These are phyloP conservation scores for Cosmopolites sordidus DNA, from an alignment of 2,888 invertebrate genomes.

Conservation along the genomic window DNA sequence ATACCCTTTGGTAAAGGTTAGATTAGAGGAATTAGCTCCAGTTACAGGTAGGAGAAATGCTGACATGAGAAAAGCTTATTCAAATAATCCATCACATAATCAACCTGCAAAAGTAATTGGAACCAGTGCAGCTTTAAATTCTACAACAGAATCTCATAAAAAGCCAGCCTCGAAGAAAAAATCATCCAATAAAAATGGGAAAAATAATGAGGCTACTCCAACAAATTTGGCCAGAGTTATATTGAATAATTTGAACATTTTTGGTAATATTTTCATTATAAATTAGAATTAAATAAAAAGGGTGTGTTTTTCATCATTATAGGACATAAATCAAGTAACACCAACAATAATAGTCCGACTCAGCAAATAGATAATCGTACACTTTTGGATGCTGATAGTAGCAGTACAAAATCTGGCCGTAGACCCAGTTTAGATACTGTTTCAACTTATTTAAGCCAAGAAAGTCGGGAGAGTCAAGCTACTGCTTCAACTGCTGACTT, in stretches of 20 bases:
- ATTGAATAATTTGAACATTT: slow-evolving; percentile 76
- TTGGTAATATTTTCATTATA: slow-evolving; percentile 54
- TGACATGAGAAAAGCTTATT: slow-evolving; percentile 38
- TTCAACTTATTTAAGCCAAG: slow-evolving; percentile 83
- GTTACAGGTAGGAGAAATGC: slow-evolving; percentile 43
- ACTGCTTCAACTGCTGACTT: slow-evolving; percentile 45
- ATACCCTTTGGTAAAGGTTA: slow-evolving; percentile 73
- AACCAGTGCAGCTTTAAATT: slow-evolving; percentile 39
- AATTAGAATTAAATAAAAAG: not conserved
- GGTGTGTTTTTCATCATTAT: slow-evolving; percentile 13
- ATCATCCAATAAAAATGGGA: slow-evolving; percentile 45
- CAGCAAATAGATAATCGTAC: slow-evolving; percentile 39
- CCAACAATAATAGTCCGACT: slow-evolving; percentile 28
- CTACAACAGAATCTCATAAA: slow-evolving; percentile 32
- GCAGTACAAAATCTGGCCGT: slow-evolving; percentile 71
- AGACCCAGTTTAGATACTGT: slow-evolving; percentile 84
- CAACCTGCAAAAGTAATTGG: slow-evolving; percentile 37
- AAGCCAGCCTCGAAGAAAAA: slow-evolving; percentile 45
- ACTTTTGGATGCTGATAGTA: slow-evolving; percentile 62
- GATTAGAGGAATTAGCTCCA: slow-evolving; percentile 50
- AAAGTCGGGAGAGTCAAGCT: slow-evolving; percentile 65
- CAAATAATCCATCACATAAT: slow-evolving; percentile 29
- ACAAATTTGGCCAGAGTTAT: slow-evolving; percentile 72
- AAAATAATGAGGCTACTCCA: slow-evolving; percentile 50
- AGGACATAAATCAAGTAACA: slow-evolving; percentile 48